phyloP scores from a whole-genome alignment of 2,797 vertebrate species.

The Muraenolepis orangiensis region DNA sequence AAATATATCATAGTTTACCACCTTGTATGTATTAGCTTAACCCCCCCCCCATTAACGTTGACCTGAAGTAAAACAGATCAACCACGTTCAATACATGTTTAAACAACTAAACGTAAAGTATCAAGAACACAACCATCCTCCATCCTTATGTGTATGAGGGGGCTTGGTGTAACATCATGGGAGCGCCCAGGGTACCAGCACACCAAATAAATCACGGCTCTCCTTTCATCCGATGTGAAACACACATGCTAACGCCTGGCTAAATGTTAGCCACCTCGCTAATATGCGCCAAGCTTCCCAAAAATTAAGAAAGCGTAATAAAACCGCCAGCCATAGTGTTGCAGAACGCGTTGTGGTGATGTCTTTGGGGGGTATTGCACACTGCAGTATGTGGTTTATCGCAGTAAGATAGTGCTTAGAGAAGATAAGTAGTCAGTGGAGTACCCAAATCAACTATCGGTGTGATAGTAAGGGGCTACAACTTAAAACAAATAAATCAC shows the following conservation, averaged over 20 bases:
- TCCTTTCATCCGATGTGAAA: conserved; percentile 24
- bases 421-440: not conserved
- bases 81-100: not conserved
- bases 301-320: not conserved
- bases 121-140: not conserved
- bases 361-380: not conserved
- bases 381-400: not conserved
- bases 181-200: not conserved
- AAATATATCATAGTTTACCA: not conserved
- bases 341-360: not conserved
- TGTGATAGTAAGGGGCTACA: not conserved
- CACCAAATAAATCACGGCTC: conserved; percentile 42
- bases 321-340: not conserved
- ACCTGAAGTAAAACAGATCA: not conserved
- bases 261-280: not conserved
- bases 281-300: not conserved
- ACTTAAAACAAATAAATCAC: not conserved
- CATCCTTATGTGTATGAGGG: not conserved
- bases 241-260: conserved; percentile 31
- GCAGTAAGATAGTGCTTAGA: not conserved
- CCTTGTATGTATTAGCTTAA: not conserved
- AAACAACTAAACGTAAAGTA: not conserved
- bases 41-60: not conserved
- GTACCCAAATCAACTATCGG: not conserved
- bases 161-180: not conserved